Evolutionary conservation across 2,888 invertebrate species (phyloP).

Genomic region (Leptinotarsa juncta): DNA sequence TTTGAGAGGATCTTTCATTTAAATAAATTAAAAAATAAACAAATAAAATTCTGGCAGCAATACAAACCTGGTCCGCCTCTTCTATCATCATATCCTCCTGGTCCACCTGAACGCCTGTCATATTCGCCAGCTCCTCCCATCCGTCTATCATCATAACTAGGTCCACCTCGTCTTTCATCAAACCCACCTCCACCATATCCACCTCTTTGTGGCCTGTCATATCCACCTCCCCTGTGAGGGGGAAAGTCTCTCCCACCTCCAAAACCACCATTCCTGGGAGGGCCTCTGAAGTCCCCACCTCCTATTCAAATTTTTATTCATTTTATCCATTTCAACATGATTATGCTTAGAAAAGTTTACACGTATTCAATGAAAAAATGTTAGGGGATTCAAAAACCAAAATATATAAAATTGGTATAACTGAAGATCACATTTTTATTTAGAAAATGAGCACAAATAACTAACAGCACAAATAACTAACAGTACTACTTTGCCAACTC

Average conservation of each 20-base stretch:
- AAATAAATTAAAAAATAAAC: neutral
- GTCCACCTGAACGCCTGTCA: constrained; percentile 25
- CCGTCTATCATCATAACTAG: constrained; percentile 45
- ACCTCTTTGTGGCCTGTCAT: constrained; percentile 20
- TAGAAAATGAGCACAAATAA: no score
- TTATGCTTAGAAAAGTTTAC: no score
- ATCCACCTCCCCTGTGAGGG: constrained; percentile 47
- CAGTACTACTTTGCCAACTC: no score
- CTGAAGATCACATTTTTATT: no score
- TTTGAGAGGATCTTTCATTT: no score
- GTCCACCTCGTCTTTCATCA: constrained; percentile 40
- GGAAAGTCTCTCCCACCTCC: constrained; percentile 50
- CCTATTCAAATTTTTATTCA: constrained; percentile 5
- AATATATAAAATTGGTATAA: no score
- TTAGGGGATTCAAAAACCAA: no score
- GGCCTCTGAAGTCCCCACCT: constrained; percentile 40
- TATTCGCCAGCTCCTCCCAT: constrained; percentile 33
- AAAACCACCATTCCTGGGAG: constrained; percentile 43
- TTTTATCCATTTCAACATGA: no score
- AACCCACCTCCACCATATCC: constrained; percentile 45
- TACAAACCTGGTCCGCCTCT: constrained; percentile 34
- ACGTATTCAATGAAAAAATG: no score
- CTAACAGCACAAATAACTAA: no score
- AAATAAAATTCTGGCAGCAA: neutral
- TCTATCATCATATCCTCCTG: constrained; percentile 44